Base-by-base conservation (phyloP, 1,140 invertebrate species). In the Chlorops oryzae region DNA sequence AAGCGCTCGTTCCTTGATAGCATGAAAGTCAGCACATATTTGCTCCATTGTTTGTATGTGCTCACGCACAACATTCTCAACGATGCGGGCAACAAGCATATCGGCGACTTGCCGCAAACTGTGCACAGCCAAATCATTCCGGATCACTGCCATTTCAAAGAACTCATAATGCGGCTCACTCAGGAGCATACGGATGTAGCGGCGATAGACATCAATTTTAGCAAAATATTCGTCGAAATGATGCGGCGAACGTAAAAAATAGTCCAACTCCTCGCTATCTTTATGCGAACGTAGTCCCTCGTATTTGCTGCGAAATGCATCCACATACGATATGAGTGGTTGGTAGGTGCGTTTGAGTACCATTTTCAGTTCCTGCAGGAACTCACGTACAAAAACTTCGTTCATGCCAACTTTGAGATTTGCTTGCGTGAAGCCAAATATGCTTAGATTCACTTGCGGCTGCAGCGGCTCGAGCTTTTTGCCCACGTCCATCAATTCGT, bases 1-100 rank as follows among this genome's bases (percentile, higher is more conserved):
- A 2, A 84, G 59, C 3, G 82, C 81, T 54, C 65, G 78, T 20
- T 67, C 63, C 54, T 77, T 75, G 34, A 86, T 77, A 20, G 73
- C 74, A 70, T 84, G 78, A 58, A 86, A 87, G 47, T 72, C 74
- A 3, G 69, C 56, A 57, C 83, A 85, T 50, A 87, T 86, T 27
- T 77, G 74, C 12, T 78, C 62, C 70, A 85, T 83, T 40, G 77
- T 77, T 46, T 71, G 66, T 23, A 73, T 71, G 55, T 81, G 79
- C 21, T 72, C 68, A 3, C 61, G 45, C 0, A 77, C 65, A 3
- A 83, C 61, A 52, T 78, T 72, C 2, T 54, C 51, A 2, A 80
- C 77, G 10, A 82, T 76, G 15, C 75, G 59, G 15, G 75, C 54
- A 6, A 78, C 75, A 1, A 77, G 58, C 22, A 58, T 50, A 35